Evolutionary conservation across 2,888 invertebrate genomes (phyloP).

Genomic region (Chloromyia formosa): DNA sequence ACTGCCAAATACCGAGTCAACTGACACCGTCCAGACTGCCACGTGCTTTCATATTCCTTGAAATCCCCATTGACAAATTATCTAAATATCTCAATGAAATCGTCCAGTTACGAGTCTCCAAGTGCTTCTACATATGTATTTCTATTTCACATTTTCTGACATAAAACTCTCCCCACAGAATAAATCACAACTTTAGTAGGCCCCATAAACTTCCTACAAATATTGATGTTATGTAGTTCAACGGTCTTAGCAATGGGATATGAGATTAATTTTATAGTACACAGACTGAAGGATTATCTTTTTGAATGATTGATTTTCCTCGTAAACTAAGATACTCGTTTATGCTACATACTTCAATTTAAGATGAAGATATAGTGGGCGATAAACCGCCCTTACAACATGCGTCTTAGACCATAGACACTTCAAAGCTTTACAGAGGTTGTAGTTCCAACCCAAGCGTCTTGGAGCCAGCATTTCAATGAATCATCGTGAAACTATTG

Average conservation of each 20-base stretch:
- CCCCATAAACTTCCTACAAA: no score
- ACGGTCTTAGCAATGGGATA: conserved; percentile 3
- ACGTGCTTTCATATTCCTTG: no score
- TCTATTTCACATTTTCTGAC: no score
- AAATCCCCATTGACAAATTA: no score
- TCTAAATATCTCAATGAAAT: no score
- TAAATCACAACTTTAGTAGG: no score
- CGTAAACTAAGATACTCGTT: background rate
- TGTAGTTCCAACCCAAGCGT: background rate
- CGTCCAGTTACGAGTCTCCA: no score
- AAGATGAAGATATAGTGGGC: background rate
- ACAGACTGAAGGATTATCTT: conserved; percentile 37
- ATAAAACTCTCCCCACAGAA: no score
- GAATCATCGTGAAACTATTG: background rate
- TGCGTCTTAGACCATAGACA: background rate
- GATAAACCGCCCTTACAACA: conserved; percentile 12
- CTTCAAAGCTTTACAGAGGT: background rate
- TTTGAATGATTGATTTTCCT: conserved; percentile 43
- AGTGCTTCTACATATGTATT: no score
- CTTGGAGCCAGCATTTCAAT: conserved; percentile 2
- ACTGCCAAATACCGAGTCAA: no score
- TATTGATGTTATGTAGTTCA: background rate
- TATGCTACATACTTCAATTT: background rate
- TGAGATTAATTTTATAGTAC: conserved; percentile 21
- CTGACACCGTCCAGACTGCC: no score